Conservation (phyloP, 2,888 invertebrate genomes). For the Rhamphomyia laevipes region DNA sequence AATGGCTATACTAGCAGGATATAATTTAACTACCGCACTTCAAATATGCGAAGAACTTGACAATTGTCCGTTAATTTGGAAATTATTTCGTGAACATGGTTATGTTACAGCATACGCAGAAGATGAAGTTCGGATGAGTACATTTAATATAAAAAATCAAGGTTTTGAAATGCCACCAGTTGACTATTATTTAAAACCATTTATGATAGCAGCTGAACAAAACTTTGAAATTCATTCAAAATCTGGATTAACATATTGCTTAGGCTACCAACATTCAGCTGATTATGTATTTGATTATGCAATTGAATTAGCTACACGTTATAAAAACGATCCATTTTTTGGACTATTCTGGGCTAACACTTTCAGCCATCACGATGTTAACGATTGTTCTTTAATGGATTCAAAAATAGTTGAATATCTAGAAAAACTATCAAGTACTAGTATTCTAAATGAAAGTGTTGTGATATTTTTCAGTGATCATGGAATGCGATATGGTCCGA, state of each 20-base stretch:
- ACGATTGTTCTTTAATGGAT: constrained; percentile 56
- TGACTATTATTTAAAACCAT: constrained; percentile 69
- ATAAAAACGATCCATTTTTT: constrained; percentile 51
- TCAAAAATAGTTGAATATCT: constrained; percentile 47
- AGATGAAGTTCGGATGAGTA: constrained; percentile 59
- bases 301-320: constrained; percentile 51
- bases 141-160: constrained; percentile 53
- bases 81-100: constrained; percentile 52
- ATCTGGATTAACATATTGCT: constrained; percentile 44
- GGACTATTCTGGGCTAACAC: constrained; percentile 71
- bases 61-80: constrained; percentile 66
- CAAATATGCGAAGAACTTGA: constrained; percentile 47
- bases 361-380: constrained; percentile 59
- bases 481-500: constrained; percentile 64
- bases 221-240: constrained; percentile 40
- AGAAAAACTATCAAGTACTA: constrained; percentile 44
- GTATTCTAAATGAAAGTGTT: constrained; percentile 51
- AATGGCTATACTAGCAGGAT: constrained; percentile 68
- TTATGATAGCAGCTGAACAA: constrained; percentile 55
- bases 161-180: constrained; percentile 65
- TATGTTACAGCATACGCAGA: constrained; percentile 74
- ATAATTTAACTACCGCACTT: constrained; percentile 41
- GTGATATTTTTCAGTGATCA: constrained; percentile 68
- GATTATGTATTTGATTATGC: constrained; percentile 59
- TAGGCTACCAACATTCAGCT: constrained; percentile 49